A percentile compares a stretch with the other conserved stretches of the same genome.
Conservation (phyloP, 2,888 invertebrate species). For the Thymelicus acteon region DNA sequence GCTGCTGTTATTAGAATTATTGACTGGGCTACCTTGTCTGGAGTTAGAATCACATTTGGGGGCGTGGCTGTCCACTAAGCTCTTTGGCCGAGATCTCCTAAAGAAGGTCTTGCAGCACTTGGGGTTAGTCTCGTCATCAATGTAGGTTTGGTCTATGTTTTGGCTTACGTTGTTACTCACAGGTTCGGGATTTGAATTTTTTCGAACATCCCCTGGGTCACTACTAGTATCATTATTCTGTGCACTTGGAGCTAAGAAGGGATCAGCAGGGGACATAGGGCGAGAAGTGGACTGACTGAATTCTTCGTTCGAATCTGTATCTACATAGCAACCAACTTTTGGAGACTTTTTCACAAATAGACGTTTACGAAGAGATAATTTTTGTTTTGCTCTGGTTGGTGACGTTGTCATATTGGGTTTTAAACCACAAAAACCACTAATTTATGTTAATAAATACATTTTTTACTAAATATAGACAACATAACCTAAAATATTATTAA, state of each 20-base stretch:
- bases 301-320: conserved; percentile 79
- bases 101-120: conserved; percentile 79
- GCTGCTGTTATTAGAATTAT: conserved; percentile 68
- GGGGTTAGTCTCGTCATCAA: conserved; percentile 68
- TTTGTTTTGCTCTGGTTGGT: conserved; percentile 78
- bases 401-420: conserved; percentile 80
- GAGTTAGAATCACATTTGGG: conserved; percentile 65
- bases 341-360: conserved; percentile 81
- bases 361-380: conserved; percentile 78
- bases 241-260: conserved; percentile 76
- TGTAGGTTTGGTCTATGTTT: conserved; percentile 52
- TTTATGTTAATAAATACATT: conserved; percentile 82
- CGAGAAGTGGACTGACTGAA: conserved; percentile 71
- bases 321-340: conserved; percentile 81
- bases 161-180: conserved; percentile 56
- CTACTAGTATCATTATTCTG: conserved; percentile 58
- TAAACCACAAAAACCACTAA: conserved; percentile 64
- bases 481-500: conserved; percentile 68
- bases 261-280: conserved; percentile 79
- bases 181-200: conserved; percentile 56
- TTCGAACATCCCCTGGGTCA: conserved; percentile 56
- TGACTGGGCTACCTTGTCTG: conserved; percentile 68
- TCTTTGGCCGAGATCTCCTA: conserved; percentile 74
- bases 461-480: conserved; percentile 74
- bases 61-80: conserved; percentile 66